Conservation (phyloP, 37 sponge, comb jelly and placozoan genomes). For the Aplysina aerophoba region DNA sequence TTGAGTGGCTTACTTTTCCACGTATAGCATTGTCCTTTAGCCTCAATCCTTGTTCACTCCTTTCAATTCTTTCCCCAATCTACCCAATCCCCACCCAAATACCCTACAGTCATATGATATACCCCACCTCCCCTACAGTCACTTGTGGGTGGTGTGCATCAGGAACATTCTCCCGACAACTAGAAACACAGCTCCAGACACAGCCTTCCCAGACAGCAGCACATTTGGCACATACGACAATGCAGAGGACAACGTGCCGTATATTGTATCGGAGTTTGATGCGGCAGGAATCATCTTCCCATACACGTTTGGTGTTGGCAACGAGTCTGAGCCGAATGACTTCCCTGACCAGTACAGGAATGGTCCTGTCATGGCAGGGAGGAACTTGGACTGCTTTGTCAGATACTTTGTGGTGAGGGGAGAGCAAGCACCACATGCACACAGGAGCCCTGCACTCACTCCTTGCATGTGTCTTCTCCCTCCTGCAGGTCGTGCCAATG, state of each 20-base stretch:
- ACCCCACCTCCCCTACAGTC: constrained; percentile 19
- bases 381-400: too few species aligned
- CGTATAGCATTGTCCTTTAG: too few species aligned
- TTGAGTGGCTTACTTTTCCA: too few species aligned
- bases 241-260: neutral
- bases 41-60: too few species aligned
- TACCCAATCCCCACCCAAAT: neutral
- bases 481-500: too few species aligned
- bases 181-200: constrained; percentile 7
- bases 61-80: too few species aligned
- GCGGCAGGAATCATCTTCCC: neutral
- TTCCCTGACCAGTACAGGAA: neutral
- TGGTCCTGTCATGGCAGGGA: neutral
- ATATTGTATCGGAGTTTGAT: constrained; percentile 12
- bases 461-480: too few species aligned
- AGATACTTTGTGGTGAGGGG: too few species aligned
- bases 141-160: constrained; percentile 19
- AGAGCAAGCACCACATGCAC: too few species aligned
- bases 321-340: neutral
- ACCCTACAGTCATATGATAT: too few species aligned
- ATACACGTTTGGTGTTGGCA: neutral
- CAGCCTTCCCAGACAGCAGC: neutral
- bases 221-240: constrained; percentile 7
- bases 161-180: neutral
- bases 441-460: too few species aligned